Conservation (phyloP, 2,888 invertebrate species). For the Octodonta nipae region DNA sequence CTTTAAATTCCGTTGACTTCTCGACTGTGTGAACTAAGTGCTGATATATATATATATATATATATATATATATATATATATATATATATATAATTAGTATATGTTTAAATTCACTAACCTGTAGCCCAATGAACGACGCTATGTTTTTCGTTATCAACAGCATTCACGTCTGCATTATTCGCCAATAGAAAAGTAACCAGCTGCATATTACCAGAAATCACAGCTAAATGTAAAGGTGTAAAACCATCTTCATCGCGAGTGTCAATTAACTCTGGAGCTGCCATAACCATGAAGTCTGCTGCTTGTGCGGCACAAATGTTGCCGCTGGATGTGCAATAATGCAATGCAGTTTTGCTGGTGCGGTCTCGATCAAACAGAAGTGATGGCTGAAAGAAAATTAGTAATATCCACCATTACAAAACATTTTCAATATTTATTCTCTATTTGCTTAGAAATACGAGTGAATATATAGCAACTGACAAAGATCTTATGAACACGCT, state of each 20-base stretch:
- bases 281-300: conserved; percentile 59
- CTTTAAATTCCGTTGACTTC: too few species aligned
- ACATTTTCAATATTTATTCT: too few species aligned
- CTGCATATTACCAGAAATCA: conserved; percentile 81
- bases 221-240: conserved; percentile 87
- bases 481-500: too few species aligned
- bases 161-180: conserved; percentile 78
- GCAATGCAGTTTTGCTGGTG: conserved; percentile 74
- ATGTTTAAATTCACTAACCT: conserved; percentile 55
- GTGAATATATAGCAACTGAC: too few species aligned
- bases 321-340: conserved; percentile 63
- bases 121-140: conserved; percentile 97
- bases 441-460: too few species aligned
- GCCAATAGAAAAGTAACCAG: conserved; percentile 75
- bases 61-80: too few species aligned
- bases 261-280: conserved; percentile 74
- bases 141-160: conserved; percentile 86
- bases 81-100: too few species aligned
- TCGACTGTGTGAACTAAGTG: too few species aligned
- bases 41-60: too few species aligned
- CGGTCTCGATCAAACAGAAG: conserved; percentile 62
- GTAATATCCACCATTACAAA: too few species aligned
- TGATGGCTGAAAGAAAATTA: conserved; percentile 37
- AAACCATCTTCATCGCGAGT: conserved; percentile 86
- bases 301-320: conserved; percentile 45